These are phyloP conservation scores for Scortum barcoo DNA, from an alignment of 2,113 vertebrate genomes.

Conservation along the genomic window DNA sequence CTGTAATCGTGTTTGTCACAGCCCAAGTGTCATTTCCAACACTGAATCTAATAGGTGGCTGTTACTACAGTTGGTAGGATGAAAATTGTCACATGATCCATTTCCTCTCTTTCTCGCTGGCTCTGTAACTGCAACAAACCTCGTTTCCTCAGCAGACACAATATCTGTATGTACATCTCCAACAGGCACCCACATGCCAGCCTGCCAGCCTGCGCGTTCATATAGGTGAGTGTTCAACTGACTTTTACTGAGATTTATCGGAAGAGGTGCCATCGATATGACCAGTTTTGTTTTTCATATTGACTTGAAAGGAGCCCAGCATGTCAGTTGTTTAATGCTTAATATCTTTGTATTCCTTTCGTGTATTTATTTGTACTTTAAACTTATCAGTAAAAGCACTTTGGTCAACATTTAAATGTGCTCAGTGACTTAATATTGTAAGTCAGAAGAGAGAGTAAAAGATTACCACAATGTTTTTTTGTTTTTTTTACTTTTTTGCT, in stretches of 20 bases:
- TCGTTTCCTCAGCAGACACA: constrained; percentile 46
- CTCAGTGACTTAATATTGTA: background rate
- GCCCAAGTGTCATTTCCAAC: background rate
- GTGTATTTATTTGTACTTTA: background rate
- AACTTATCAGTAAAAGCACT: background rate
- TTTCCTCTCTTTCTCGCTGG: constrained; percentile 45
- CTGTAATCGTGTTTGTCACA: background rate
- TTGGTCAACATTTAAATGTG: background rate
- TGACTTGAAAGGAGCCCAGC: accelerated
- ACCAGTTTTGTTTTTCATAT: background rate
- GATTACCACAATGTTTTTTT: background rate
- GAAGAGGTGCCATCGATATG: background rate
- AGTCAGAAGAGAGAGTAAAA: background rate
- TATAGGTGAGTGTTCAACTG: constrained; percentile 60
- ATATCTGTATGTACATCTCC: constrained; percentile 26
- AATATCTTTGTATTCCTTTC: background rate
- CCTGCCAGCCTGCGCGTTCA: background rate
- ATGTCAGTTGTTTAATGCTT: background rate
- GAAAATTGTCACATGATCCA: constrained; percentile 57
- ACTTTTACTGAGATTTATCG: background rate
- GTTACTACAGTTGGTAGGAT: constrained; percentile 35
- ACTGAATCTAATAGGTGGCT: background rate
- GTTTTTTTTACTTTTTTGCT: background rate
- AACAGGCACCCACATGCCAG: constrained; percentile 8
- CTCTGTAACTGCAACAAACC: background rate